Percentiles rank a stretch among this genome's conserved stretches.
Evolutionary conservation across 2,797 vertebrate genomes (phyloP).

Genomic region (Rhynchotus rufescens): DNA sequence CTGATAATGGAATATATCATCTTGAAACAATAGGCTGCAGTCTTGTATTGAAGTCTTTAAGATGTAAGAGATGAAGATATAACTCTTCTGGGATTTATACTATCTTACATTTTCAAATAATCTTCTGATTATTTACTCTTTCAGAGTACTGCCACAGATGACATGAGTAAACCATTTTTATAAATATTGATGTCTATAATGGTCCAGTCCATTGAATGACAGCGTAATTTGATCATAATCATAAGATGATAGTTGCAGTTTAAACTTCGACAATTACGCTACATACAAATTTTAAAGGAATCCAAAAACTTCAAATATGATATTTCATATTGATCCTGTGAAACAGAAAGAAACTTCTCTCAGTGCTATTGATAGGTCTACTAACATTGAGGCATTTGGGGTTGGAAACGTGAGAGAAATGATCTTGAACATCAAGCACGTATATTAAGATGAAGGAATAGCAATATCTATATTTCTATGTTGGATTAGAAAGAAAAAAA

Average conservation of each 20-base stretch:
- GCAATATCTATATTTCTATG: not conserved
- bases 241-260: not conserved
- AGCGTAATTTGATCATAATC: not conserved
- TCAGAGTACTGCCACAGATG: not conserved
- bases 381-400: not conserved
- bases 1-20: not conserved
- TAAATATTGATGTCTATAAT: not conserved
- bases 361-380: not conserved
- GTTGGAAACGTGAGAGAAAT: not conserved
- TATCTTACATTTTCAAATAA: not conserved
- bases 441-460: not conserved
- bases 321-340: not conserved
- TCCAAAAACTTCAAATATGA: not conserved
- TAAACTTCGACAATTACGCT: not conserved
- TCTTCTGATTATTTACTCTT: not conserved
- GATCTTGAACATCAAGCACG: not conserved
- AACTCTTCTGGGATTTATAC: not conserved
- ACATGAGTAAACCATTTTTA: not conserved
- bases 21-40: not conserved
- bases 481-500: not conserved
- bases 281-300: conserved; percentile 11
- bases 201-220: not conserved
- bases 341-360: not conserved
- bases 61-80: not conserved
- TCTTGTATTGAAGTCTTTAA: not conserved